A percentile compares a stretch with the other conserved stretches of the same genome.
phyloP scores from a whole-genome alignment of 2,797 vertebrate genomes.

The Malacoctenus gilli region DNA sequence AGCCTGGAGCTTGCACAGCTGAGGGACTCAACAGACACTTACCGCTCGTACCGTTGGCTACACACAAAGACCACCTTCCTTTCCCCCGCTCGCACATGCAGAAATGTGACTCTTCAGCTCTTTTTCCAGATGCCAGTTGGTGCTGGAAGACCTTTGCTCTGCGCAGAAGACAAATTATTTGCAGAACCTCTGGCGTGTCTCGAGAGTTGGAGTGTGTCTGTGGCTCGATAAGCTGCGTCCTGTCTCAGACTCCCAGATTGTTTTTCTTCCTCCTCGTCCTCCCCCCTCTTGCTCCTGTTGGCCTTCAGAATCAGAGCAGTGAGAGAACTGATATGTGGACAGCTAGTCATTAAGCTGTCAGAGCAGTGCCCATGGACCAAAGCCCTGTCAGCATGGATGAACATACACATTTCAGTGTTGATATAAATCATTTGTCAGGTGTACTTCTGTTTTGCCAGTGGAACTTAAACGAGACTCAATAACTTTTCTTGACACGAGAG shows the following conservation, averaged over 20 bases:
- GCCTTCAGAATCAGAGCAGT: conserved; percentile 35
- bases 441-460: conserved; percentile 30
- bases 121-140: conserved; percentile 41
- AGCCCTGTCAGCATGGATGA: conserved; percentile 52
- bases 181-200: conserved; percentile 41
- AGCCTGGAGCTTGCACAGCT: conserved; percentile 47
- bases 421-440: conserved; percentile 57
- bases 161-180: conserved; percentile 34
- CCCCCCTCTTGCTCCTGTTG: conserved; percentile 8
- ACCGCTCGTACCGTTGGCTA: conserved; percentile 6
- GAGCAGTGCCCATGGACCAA: conserved; percentile 46
- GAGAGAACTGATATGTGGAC: conserved; percentile 66
- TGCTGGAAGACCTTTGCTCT: conserved; percentile 44
- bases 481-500: conserved; percentile 6
- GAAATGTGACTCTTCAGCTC: conserved; percentile 45
- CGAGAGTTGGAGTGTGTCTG: conserved; percentile 14
- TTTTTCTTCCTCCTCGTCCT: conserved; percentile 43
- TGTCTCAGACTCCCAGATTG: conserved; percentile 44
- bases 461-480: conserved; percentile 18
- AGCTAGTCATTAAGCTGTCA: conserved; percentile 75
- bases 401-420: conserved; percentile 52
- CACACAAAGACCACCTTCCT: conserved; percentile 37
- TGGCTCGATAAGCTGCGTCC: conserved; percentile 27
- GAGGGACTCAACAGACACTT: conserved; percentile 27
- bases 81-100: conserved; percentile 9